Base-by-base conservation (phyloP, 2,113 vertebrate species). In the Pyrgilauda ruficollis region DNA sequence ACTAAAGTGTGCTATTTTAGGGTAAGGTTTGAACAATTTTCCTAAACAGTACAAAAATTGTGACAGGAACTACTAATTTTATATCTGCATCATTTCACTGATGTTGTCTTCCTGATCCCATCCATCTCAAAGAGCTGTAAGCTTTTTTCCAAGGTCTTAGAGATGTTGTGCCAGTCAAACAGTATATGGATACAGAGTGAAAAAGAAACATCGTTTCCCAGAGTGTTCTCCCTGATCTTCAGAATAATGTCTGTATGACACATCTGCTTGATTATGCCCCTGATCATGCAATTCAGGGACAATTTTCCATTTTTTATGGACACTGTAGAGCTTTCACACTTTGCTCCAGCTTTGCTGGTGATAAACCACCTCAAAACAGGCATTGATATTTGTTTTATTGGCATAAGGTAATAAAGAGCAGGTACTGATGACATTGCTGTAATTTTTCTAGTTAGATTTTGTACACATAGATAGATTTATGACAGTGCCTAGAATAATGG, bases 341-440 rank as follows among this genome's bases (percentile, higher is more conserved):
- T 50, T 50, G 21, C 17, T 86, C 17, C 44, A 50, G 7, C 11
- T 76, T 50, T 44, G 21, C 17, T 50, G 26, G 13, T 75, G 52
- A 59, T 31, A 35, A 76, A 41, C 13, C 21, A 31, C 31, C 21
- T 31, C 14, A 17, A 31, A 67, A 43, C 46, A 20, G 53, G 13
- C 67, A 55, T 1, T 50, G 18, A 6, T 24, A 21, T 15, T 79
- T 68, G 9, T 35, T 83, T 59, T 86, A 30, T 37, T 80, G 49
- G 16, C 17, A 22, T 17, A 53, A 70, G 6, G 5, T 49, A 87
- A n/a, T 39, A 76, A 88, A 68, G 17, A 75, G 6, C 43, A 67
- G 0, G 0, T 56, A 53, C 24, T 31, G 31, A 69, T 61, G 11
- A 2, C 7, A 49, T 28, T 28, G 17, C 5, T 66, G 13, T 26